Evolutionary conservation across 2,888 invertebrate species (phyloP).

Genomic region (Lobophora halterata): DNA sequence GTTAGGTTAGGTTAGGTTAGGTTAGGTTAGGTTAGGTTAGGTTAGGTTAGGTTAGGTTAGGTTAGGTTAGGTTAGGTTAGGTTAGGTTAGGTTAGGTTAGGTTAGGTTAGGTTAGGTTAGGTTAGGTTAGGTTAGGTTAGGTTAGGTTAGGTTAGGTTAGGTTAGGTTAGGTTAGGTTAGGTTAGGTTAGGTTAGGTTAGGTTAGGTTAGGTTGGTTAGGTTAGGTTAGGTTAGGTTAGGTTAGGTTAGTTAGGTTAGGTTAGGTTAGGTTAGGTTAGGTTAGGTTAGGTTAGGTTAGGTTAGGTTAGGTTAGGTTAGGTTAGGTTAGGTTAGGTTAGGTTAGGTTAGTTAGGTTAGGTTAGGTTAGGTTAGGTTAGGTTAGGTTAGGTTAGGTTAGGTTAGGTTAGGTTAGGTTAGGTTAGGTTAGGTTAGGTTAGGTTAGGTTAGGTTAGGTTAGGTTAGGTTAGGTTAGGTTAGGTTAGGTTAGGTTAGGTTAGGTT

Average conservation of each 20-base stretch:
- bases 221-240: no score
- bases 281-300: no score
- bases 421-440: conserved; percentile 31
- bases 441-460: conserved; percentile 31
- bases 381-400: conserved; percentile 33
- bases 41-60: conserved; percentile 26
- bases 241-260: no score
- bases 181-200: no score
- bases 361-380: conserved; percentile 31
- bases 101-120: conserved; percentile 31
- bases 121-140: conserved; percentile 30
- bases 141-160: conserved; percentile 16
- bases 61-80: conserved; percentile 33
- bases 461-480: conserved; percentile 37
- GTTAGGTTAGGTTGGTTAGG: no score
- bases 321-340: conserved; percentile 29
- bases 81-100: conserved; percentile 37
- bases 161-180: neutral
- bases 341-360: conserved; percentile 29
- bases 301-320: conserved; percentile 31
- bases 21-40: conserved; percentile 27
- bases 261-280: no score
- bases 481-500: conserved; percentile 37
- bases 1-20: conserved; percentile 21
- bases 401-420: conserved; percentile 32